A percentile compares a stretch with the other conserved stretches of the same genome.
Conservation (phyloP, 1,140 invertebrate species). For the Papilio machaon region DNA sequence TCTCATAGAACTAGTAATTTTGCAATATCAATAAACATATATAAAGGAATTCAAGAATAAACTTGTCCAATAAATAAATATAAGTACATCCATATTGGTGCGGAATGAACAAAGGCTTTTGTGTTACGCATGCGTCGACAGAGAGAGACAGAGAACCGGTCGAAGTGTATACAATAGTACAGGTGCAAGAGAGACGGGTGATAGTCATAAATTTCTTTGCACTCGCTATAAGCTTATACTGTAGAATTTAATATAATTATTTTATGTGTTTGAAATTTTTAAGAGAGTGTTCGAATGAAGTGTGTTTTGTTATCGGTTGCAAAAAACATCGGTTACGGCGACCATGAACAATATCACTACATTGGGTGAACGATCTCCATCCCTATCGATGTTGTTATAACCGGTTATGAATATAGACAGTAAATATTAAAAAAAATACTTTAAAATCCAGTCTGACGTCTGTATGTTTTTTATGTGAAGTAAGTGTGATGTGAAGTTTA, state of each 20-base stretch:
- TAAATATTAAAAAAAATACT: no score
- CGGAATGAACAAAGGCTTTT: slow-evolving; percentile 47
- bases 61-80: slow-evolving; percentile 11
- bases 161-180: slow-evolving; percentile 39
- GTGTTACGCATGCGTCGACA: slow-evolving; percentile 45
- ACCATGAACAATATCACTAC: no score
- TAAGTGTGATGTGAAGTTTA: no score
- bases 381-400: no score
- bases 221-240: background rate
- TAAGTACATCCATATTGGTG: slow-evolving; percentile 40
- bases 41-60: background rate
- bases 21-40: background rate
- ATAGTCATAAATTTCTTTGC: slow-evolving; percentile 50
- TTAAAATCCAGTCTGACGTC: no score
- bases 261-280: slow-evolving; percentile 19
- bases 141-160: slow-evolving; percentile 48
- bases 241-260: slow-evolving; percentile 32
- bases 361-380: background rate
- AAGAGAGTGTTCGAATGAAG: background rate
- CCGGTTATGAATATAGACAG: no score
- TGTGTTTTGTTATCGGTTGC: background rate
- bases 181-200: slow-evolving; percentile 41
- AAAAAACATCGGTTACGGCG: background rate
- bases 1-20: no score
- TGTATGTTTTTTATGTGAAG: no score